Evolutionary conservation across 2,797 vertebrate species (phyloP).

Genomic region (Tachyglossus aculeatus): DNA sequence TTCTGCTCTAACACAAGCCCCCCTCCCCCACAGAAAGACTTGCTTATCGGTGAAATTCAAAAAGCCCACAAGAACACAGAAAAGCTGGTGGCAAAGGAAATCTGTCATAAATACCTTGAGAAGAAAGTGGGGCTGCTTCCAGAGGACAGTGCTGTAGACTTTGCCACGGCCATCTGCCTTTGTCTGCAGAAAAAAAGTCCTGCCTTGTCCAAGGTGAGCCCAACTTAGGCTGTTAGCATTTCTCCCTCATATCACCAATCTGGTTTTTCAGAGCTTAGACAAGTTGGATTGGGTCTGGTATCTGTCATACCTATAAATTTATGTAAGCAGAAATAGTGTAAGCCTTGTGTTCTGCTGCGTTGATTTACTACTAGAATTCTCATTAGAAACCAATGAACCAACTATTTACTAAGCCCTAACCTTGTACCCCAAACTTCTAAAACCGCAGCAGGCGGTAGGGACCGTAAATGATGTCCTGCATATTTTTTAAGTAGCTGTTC

Average conservation of each 20-base stretch:
- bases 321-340: no score
- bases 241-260: not conserved
- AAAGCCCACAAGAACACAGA: constrained; percentile 36
- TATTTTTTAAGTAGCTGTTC: no score
- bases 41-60: constrained; percentile 71
- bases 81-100: constrained; percentile 59
- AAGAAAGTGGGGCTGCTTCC: constrained; percentile 52
- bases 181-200: constrained; percentile 72
- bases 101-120: constrained; percentile 72
- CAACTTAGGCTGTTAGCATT: not conserved
- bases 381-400: no score
- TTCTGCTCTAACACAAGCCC: not conserved
- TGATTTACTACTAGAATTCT: no score
- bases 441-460: no score
- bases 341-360: no score
- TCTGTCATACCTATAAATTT: no score
- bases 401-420: no score
- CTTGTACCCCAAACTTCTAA: no score
- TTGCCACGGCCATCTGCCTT: constrained; percentile 67
- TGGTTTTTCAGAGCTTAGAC: no score
- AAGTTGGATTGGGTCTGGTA: no score
- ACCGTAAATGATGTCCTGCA: no score
- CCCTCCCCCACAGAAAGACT: constrained; percentile 72
- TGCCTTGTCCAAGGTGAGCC: constrained; percentile 68
- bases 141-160: constrained; percentile 44